phyloP scores from a whole-genome alignment of 2,888 invertebrate genomes.

The Tipula vernalis region DNA sequence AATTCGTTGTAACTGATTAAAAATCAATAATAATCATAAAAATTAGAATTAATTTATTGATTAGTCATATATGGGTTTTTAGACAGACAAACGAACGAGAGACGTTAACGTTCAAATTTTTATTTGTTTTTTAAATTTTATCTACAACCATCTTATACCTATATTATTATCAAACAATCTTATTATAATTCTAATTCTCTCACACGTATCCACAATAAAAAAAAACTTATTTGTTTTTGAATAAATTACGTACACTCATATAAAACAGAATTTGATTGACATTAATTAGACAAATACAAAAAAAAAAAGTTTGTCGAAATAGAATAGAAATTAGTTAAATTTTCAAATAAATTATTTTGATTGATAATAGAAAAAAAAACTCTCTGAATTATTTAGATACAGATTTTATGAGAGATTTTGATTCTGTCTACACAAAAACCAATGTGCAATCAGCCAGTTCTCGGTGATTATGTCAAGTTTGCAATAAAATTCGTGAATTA shows the following conservation, averaged over 20 bases:
- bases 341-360: neutral
- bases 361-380: neutral
- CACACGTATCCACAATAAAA: neutral
- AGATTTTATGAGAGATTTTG: neutral
- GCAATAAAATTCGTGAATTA: neutral
- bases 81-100: neutral
- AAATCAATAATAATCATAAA: neutral
- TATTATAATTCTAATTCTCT: neutral
- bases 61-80: neutral
- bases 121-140: neutral
- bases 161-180: neutral
- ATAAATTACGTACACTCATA: neutral
- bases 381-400: neutral
- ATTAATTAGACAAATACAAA: neutral
- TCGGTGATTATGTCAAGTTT: neutral
- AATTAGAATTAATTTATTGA: conserved; percentile 4
- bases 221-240: neutral
- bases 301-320: neutral
- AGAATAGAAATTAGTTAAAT: neutral
- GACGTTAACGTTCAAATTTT: neutral
- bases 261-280: neutral
- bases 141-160: neutral
- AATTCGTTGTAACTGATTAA: neutral
- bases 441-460: neutral
- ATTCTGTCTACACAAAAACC: neutral